phyloP scores from a whole-genome alignment of 2,888 invertebrate species.

The Sycophila texana region DNA sequence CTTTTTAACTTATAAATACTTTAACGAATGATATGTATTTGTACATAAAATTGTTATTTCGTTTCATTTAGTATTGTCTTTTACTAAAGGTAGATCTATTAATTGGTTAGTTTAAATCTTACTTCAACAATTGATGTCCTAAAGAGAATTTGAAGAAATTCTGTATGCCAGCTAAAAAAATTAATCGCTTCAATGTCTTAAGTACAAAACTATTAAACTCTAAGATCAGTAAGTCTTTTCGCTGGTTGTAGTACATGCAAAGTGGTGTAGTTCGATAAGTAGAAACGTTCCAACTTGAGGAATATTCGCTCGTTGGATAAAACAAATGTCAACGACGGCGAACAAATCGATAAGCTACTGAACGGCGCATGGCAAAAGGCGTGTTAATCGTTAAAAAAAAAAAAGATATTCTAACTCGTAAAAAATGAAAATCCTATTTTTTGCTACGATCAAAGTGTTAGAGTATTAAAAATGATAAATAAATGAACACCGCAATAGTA shows the following conservation, averaged over 20 bases:
- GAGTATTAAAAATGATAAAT: conserved; percentile 18
- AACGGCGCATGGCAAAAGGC: conserved; percentile 18
- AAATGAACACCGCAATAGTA: conserved; percentile 18
- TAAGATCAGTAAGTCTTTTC: conserved; percentile 19
- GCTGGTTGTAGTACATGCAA: conserved; percentile 8
- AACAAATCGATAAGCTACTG: conserved; percentile 28
- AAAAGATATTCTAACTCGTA: conserved; percentile 13
- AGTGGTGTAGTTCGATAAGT: not conserved
- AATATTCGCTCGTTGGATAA: not conserved
- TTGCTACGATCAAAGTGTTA: conserved; percentile 42
- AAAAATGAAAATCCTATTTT: conserved; percentile 44
- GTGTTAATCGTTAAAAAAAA: conserved; percentile 33
- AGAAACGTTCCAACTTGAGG: not conserved
- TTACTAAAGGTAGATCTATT: no score
- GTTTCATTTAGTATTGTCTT: conserved; percentile 2
- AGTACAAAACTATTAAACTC: conserved; percentile 3
- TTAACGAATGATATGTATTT: conserved; percentile 15
- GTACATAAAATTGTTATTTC: conserved; percentile 25
- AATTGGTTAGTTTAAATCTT: no score
- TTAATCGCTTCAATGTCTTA: conserved; percentile 2
- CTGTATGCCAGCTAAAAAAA: not conserved
- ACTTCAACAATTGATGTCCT: no score
- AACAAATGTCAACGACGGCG: conserved; percentile 10
- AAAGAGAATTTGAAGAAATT: no score
- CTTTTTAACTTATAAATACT: conserved; percentile 30